These are phyloP conservation scores for Chlorodrepanis virens DNA, from an alignment of 2,113 vertebrate genomes.

Conservation along the genomic window DNA sequence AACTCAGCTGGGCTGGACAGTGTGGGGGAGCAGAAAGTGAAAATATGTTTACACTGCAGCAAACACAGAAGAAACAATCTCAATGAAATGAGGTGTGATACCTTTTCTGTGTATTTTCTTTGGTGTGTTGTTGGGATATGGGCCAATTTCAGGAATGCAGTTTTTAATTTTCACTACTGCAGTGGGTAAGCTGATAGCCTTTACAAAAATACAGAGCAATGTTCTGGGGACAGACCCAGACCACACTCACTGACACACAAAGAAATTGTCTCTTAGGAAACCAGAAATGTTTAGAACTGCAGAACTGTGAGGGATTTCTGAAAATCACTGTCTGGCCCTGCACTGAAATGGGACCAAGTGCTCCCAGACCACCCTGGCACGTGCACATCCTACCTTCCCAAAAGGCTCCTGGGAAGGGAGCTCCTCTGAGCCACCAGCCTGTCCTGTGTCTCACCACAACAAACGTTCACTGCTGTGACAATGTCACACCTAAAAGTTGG, in stretches of 20 bases:
- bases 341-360: neutral
- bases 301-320: neutral
- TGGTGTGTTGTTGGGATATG: neutral
- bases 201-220: neutral
- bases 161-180: neutral
- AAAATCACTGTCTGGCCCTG: neutral
- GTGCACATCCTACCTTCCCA: neutral
- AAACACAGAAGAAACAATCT: neutral
- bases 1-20: neutral
- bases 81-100: neutral
- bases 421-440: neutral
- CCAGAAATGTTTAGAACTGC: neutral
- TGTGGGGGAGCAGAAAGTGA: neutral
- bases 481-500: neutral
- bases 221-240: neutral
- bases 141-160: neutral
- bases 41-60: neutral
- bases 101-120: constrained; percentile 3
- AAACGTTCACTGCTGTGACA: neutral
- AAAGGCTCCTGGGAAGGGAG: neutral
- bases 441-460: neutral
- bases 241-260: neutral
- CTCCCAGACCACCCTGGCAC: neutral
- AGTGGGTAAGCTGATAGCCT: neutral
- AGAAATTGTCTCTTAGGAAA: neutral